Evolutionary conservation across 2,113 vertebrate species (phyloP).

Genomic region (Murina feae): DNA sequence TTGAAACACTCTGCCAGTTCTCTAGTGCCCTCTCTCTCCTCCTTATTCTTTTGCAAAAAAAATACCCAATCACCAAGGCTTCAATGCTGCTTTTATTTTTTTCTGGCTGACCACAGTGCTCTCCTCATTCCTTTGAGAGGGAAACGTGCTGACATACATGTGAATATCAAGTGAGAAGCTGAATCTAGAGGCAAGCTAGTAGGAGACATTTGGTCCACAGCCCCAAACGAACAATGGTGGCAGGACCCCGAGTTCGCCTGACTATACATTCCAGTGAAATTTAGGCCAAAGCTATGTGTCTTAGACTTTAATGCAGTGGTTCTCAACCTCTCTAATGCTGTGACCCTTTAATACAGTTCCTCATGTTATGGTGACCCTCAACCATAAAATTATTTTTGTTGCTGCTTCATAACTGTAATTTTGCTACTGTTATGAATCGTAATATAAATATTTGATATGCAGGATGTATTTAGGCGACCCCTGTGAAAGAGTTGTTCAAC

Average conservation of each 20-base stretch:
- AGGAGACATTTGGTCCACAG: neutral
- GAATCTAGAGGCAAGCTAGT: neutral
- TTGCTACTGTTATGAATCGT: no score
- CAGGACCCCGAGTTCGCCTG: neutral
- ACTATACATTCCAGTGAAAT: neutral
- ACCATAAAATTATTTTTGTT: no score
- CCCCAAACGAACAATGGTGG: neutral
- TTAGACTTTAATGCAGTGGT: no score
- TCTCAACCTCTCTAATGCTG: no score
- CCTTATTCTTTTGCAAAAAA: neutral
- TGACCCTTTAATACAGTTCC: no score
- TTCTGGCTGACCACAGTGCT: neutral
- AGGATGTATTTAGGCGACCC: no score
- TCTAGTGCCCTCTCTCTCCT: neutral
- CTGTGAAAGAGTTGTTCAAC: no score
- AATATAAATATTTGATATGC: no score
- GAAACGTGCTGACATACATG: neutral
- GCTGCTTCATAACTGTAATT: no score
- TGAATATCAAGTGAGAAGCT: neutral
- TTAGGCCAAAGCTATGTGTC: neutral
- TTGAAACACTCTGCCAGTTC: neutral
- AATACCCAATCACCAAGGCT: neutral
- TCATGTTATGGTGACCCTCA: no score
- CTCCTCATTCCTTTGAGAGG: neutral
- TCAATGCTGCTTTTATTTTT: neutral